Conservation (phyloP, 2,113 vertebrate species). For the Cranoglanis bouderius region DNA sequence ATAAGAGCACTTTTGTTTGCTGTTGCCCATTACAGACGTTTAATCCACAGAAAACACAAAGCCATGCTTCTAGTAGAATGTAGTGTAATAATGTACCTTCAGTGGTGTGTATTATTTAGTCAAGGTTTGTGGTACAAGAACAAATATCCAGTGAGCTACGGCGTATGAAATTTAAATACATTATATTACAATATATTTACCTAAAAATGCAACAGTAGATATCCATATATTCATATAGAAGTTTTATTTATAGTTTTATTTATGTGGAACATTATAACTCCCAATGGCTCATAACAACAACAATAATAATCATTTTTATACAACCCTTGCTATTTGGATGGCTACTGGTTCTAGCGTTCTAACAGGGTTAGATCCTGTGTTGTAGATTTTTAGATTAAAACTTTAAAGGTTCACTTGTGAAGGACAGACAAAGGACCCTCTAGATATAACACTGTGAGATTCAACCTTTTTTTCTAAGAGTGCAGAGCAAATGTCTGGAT, state of each 20-base stretch:
- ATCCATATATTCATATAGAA: not conserved
- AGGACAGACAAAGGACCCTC: not conserved
- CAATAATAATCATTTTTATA: not conserved
- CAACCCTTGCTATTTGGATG: not conserved
- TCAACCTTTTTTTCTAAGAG: not conserved
- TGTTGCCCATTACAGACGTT: not conserved
- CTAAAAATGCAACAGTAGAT: not conserved
- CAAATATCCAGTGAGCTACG: not conserved
- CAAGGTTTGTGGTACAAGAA: not conserved
- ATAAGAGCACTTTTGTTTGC: constrained; percentile 1
- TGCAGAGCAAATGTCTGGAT: not conserved
- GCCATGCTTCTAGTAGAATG: not conserved
- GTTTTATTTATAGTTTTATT: too few species aligned
- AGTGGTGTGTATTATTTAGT: not conserved
- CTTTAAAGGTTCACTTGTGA: not conserved
- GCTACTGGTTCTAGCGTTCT: not conserved
- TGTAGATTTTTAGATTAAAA: not conserved
- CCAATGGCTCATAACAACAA: not conserved
- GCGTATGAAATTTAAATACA: not conserved
- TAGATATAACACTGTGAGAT: not conserved
- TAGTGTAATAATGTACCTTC: not conserved
- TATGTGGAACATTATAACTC: not conserved
- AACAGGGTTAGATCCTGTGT: not conserved
- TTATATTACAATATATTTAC: not conserved
- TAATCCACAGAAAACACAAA: constrained; percentile 7